These are phyloP conservation scores for Phodopus roborovskii DNA, from an alignment of 2,113 vertebrate species.

Conservation along the genomic window DNA sequence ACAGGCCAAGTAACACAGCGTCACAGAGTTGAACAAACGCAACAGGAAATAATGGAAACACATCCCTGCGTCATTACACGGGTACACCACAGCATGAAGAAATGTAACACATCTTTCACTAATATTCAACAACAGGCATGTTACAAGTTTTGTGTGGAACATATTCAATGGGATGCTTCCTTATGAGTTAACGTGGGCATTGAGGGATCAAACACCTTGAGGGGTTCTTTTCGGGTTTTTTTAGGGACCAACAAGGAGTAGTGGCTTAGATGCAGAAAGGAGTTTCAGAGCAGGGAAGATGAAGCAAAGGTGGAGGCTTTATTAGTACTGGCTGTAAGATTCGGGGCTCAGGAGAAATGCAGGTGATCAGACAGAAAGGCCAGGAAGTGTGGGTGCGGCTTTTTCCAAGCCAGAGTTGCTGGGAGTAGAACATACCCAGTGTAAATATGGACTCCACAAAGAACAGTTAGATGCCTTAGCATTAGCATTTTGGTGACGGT, in stretches of 20 bases:
- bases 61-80: neutral
- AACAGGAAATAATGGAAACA: neutral
- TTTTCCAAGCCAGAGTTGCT: neutral
- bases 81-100: neutral
- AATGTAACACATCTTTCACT: neutral
- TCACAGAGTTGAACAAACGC: neutral
- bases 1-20: neutral
- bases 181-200: neutral
- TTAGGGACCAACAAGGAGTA: neutral
- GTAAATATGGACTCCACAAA: neutral
- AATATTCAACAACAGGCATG: neutral
- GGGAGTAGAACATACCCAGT: neutral
- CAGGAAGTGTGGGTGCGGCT: rapidly evolving
- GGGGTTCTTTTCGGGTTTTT: neutral
- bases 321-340: neutral
- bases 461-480: too few relatives aligned
- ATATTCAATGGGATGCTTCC: neutral
- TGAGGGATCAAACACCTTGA: neutral
- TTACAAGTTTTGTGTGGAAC: neutral
- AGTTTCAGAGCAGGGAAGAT: too few relatives aligned
- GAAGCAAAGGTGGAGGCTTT: neutral
- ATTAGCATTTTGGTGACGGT: neutral
- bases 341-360: neutral
- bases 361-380: neutral
- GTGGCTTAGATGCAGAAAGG: neutral